Evolutionary conservation across 2,888 invertebrate species (phyloP).

Genomic region (Aphidoletes aphidimyza): DNA sequence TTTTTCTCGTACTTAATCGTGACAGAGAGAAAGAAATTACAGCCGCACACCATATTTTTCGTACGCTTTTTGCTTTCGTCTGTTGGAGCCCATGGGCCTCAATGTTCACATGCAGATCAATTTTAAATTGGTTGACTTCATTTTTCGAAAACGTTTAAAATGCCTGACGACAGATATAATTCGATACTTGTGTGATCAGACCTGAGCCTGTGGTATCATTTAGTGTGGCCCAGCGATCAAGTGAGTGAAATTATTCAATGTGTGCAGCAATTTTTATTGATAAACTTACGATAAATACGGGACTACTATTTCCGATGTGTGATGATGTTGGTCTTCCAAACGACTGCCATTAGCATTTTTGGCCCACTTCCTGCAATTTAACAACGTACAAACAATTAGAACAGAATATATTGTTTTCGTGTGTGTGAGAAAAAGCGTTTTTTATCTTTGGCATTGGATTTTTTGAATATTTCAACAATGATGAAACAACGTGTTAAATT

Average conservation of each 20-base stretch:
- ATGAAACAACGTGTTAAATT: too few relatives aligned
- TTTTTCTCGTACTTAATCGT: conserved; percentile 35
- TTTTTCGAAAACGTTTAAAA: too few relatives aligned
- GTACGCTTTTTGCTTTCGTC: background rate
- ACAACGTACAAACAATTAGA: conserved; percentile 5
- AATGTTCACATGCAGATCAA: background rate
- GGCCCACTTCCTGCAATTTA: conserved; percentile 54
- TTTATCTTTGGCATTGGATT: too few relatives aligned
- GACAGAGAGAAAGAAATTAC: too few relatives aligned
- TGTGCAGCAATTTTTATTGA: background rate
- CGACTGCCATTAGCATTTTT: conserved; percentile 55
- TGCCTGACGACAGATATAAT: background rate
- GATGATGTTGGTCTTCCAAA: conserved; percentile 54
- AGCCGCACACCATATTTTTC: background rate
- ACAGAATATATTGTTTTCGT: background rate
- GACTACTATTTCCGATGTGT: conserved; percentile 55
- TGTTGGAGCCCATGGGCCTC: background rate
- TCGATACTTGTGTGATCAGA: background rate
- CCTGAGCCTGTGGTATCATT: background rate
- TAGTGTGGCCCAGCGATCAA: background rate
- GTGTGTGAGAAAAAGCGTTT: too few relatives aligned
- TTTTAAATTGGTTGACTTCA: background rate
- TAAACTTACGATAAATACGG: conserved; percentile 54
- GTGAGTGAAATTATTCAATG: background rate
- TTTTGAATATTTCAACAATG: too few relatives aligned